phyloP scores from a whole-genome alignment of 2,113 vertebrate genomes.

The Blennius ocellaris region DNA sequence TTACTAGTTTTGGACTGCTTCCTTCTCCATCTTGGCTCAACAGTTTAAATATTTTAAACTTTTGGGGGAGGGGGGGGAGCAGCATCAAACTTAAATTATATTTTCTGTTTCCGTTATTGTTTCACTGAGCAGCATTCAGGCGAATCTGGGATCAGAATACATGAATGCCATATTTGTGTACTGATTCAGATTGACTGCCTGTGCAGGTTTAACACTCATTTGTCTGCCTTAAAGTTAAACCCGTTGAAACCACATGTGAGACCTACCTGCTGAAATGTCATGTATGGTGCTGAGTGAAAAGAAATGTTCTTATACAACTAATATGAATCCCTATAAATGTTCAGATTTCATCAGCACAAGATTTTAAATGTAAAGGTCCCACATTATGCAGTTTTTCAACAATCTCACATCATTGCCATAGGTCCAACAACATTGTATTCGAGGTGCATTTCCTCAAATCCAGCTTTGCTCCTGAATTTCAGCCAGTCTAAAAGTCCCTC shows the following conservation, averaged over 20 bases:
- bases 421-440: too few species aligned
- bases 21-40: too few species aligned
- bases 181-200: not conserved
- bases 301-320: not conserved
- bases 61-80: not conserved
- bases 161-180: not conserved
- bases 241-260: not conserved
- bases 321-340: not conserved
- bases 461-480: too few species aligned
- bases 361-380: not conserved
- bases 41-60: too few species aligned
- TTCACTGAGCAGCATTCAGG: constrained; percentile 15
- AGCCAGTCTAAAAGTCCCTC: too few species aligned
- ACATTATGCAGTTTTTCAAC: too few species aligned
- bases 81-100: not conserved
- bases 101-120: not conserved
- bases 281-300: not conserved
- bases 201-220: not conserved
- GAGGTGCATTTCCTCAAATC: too few species aligned
- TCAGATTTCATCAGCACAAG: not conserved
- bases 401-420: too few species aligned
- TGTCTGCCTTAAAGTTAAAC: not conserved
- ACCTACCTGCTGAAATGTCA: not conserved
- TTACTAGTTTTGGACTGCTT: too few species aligned
- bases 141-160: not conserved